Conservation (phyloP, 2,113 vertebrate genomes). For the Seriola aureovittata region DNA sequence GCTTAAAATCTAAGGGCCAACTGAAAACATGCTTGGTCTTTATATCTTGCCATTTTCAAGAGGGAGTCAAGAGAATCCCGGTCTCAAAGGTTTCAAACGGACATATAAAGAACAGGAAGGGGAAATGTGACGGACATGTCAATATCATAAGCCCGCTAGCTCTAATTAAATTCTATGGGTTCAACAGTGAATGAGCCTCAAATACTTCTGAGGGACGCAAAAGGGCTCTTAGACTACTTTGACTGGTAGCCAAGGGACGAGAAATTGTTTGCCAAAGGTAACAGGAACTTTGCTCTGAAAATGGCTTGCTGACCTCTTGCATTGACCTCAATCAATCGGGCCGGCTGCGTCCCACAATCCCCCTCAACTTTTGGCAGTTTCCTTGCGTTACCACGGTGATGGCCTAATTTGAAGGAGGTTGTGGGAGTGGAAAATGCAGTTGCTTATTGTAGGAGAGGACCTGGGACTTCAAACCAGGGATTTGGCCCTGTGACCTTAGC, state of each 20-base stretch:
- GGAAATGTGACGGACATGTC: conserved; percentile 54
- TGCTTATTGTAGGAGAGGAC: conserved; percentile 42
- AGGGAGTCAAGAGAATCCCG: conserved; percentile 5
- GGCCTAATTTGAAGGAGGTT: conserved; percentile 68
- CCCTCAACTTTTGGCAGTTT: conserved; percentile 64
- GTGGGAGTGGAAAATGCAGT: conserved; percentile 49
- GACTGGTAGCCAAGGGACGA: conserved; percentile 75
- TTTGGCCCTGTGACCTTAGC: conserved; percentile 48
- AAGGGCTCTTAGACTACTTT: conserved; percentile 48
- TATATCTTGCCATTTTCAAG: conserved; percentile 46
- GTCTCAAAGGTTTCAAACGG: conserved; percentile 46
- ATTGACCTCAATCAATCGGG: conserved; percentile 74
- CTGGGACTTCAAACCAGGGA: conserved; percentile 54
- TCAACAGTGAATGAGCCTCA: conserved; percentile 30
- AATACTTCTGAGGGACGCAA: conserved; percentile 48
- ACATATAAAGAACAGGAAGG: conserved; percentile 47
- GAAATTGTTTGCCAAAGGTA: conserved; percentile 74
- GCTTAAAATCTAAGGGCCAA: conserved; percentile 65
- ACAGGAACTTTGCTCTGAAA: conserved; percentile 71
- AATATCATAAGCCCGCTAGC: conserved; percentile 55
- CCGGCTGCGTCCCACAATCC: conserved; percentile 42
- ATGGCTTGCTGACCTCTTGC: conserved; percentile 68
- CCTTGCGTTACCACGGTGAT: conserved; percentile 60
- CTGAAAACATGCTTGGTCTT: conserved; percentile 57
- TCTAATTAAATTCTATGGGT: conserved; percentile 69